A percentile compares a stretch with the other conserved stretches of the same genome.
phyloP scores from a whole-genome alignment of 92 coral and sea anemone species.

The Siderastrea siderea region DNA sequence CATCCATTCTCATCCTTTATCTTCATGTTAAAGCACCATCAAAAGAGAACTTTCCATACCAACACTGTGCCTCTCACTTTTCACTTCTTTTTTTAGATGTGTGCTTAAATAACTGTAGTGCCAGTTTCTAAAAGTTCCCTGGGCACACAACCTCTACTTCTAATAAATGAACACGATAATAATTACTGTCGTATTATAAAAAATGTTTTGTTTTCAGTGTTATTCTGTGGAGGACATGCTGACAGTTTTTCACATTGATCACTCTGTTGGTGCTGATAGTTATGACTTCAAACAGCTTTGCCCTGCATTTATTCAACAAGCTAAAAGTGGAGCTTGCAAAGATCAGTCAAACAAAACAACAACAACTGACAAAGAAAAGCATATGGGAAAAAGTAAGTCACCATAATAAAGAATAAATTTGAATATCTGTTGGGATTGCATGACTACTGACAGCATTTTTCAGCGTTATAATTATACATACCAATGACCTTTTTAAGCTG shows the following conservation, averaged over 20 bases:
- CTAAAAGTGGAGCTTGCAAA: conserved; percentile 77
- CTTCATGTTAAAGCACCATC: too few species aligned
- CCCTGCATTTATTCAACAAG: conserved; percentile 89
- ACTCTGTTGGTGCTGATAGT: conserved; percentile 78
- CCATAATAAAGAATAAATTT: neutral
- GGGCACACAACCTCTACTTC: too few species aligned
- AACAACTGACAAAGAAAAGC: neutral
- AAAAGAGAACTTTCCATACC: too few species aligned
- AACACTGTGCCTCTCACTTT: too few species aligned
- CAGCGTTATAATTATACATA: too few species aligned
- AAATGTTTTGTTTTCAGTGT: conserved; percentile 71
- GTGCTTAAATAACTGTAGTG: too few species aligned
- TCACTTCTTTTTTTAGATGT: too few species aligned
- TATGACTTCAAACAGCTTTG: conserved; percentile 81
- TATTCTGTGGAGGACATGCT: conserved; percentile 85
- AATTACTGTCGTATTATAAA: neutral
- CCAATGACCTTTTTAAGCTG: too few species aligned
- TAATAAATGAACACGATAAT: too few species aligned
- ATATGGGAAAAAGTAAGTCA: conserved; percentile 61
- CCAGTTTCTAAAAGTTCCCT: too few species aligned
- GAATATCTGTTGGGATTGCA: neutral
- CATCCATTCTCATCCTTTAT: too few species aligned
- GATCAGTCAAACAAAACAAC: neutral
- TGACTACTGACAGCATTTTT: neutral
- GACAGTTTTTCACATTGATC: conserved; percentile 78